phyloP scores from a whole-genome alignment of 2,888 invertebrate species.

The Proisotoma minuta region DNA sequence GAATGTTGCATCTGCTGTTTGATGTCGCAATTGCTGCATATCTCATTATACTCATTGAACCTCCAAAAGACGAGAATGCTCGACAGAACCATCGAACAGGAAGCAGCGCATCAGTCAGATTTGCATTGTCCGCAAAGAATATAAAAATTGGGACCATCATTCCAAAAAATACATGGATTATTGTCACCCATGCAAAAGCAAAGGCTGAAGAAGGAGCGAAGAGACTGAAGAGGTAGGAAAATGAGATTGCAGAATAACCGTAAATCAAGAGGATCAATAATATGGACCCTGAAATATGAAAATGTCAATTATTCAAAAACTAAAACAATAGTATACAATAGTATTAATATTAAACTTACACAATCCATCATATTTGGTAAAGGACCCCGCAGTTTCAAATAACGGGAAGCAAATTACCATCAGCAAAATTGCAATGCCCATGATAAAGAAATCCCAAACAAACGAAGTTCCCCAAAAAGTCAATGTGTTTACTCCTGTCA shows the following conservation, averaged over 20 bases:
- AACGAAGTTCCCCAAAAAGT: slow-evolving; percentile 53
- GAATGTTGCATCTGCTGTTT: slow-evolving; percentile 42
- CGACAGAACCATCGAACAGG: slow-evolving; percentile 21
- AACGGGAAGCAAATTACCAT: slow-evolving; percentile 48
- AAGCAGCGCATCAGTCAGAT: slow-evolving; percentile 7
- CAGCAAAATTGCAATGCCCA: slow-evolving; percentile 49
- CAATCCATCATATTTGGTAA: slow-evolving; percentile 21
- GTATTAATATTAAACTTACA: slow-evolving; percentile 7
- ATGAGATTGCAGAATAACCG: slow-evolving; percentile 61
- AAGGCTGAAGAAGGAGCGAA: slow-evolving; percentile 55
- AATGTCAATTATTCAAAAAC: slow-evolving; percentile 3
- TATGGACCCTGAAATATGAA: slow-evolving; percentile 52
- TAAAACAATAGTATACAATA: too few species aligned
- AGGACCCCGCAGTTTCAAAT: slow-evolving; percentile 20
- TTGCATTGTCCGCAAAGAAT: slow-evolving; percentile 21
- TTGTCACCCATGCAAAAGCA: slow-evolving; percentile 52
- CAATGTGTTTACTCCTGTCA: slow-evolving; percentile 51
- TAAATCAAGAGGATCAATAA: slow-evolving; percentile 57
- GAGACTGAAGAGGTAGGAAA: slow-evolving; percentile 61
- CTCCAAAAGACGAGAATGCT: slow-evolving; percentile 39
- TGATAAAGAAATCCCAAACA: slow-evolving; percentile 53
- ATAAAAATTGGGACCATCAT: slow-evolving; percentile 27
- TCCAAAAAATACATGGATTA: slow-evolving; percentile 48
- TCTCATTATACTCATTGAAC: slow-evolving; percentile 42
- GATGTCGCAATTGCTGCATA: slow-evolving; percentile 39